phyloP scores from a whole-genome alignment of 2,888 invertebrate genomes.

The Odontothrips loti region DNA sequence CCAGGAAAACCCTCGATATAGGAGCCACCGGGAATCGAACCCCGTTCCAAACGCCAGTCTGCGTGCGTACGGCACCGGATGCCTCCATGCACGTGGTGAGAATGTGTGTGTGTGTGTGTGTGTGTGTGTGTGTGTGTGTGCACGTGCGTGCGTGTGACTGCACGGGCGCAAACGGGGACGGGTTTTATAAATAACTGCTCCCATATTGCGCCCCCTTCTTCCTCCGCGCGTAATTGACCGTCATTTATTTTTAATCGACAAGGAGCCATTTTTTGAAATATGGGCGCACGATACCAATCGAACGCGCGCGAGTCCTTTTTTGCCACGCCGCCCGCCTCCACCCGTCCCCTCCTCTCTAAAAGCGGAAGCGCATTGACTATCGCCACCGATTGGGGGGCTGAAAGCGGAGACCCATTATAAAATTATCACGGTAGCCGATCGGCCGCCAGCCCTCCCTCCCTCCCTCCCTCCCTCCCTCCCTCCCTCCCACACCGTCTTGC shows the following conservation, averaged over 20 bases:
- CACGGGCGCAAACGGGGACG: background rate
- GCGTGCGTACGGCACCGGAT: no score
- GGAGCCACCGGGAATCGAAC: no score
- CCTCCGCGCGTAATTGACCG: background rate
- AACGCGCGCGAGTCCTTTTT: background rate
- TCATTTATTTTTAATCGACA: conserved; percentile 20
- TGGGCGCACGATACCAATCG: background rate
- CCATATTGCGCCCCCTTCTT: no score
- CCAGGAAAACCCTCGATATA: background rate
- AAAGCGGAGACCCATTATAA: background rate
- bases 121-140: no score
- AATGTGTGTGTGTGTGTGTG: no score
- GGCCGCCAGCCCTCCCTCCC: background rate
- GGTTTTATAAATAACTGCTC: no score
- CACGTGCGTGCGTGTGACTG: background rate
- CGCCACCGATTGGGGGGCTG: background rate
- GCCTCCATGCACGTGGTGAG: no score
- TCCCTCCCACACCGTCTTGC: background rate
- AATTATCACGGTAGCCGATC: conserved; percentile 9
- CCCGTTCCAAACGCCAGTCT: background rate
- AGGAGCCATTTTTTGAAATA: background rate
- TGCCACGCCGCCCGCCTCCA: background rate
- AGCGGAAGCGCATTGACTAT: background rate
- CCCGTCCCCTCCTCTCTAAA: background rate
- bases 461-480: background rate